Conservation (phyloP, 2,113 vertebrate genomes). For the Tragelaphus scriptus region DNA sequence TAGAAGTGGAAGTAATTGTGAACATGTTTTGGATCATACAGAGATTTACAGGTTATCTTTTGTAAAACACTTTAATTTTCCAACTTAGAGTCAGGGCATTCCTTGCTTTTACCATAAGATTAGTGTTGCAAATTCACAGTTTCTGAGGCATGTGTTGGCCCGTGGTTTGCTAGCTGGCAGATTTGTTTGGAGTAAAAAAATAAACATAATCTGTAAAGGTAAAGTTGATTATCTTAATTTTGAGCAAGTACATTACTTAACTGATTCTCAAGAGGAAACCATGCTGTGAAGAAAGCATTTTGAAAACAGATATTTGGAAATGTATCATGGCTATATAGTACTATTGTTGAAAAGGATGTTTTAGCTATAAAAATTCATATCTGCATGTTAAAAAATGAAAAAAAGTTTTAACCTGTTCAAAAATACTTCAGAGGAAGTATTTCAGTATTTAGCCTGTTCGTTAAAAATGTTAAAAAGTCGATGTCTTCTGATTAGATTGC, state of each 20-base stretch:
- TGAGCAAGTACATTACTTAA: neutral
- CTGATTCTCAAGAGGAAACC: neutral
- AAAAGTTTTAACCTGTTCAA: neutral
- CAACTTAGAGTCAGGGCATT: neutral
- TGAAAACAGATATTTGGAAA: slow-evolving; percentile 9
- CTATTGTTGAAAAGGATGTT: neutral
- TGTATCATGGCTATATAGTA: neutral
- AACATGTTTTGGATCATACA: neutral
- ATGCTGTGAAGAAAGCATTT: neutral
- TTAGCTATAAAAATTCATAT: neutral
- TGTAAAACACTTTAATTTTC: neutral
- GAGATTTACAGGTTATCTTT: neutral
- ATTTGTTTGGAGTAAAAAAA: neutral
- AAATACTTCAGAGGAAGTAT: neutral
- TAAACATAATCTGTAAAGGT: neutral
- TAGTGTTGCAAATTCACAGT: neutral
- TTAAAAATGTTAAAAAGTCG: neutral
- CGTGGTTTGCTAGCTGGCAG: neutral
- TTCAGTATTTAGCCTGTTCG: neutral
- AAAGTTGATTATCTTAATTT: neutral
- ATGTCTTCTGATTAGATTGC: neutral
- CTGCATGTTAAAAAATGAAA: neutral
- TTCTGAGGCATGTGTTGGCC: neutral
- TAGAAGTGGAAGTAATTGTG: neutral
- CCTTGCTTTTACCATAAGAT: neutral